Conservation (phyloP, 2,797 vertebrate species). For the Enteromius treurensis region DNA sequence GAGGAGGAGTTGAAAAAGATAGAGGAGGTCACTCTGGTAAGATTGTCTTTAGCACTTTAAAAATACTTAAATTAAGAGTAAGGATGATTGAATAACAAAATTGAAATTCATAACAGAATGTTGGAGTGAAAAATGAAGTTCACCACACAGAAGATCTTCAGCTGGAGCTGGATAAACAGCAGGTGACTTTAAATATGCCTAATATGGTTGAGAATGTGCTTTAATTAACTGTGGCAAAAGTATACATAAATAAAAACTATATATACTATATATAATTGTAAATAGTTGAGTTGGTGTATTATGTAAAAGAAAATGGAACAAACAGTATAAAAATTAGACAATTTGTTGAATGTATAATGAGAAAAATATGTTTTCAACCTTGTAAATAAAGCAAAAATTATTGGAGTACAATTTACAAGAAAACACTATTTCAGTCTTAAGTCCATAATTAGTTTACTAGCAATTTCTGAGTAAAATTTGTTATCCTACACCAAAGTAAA, state of each 20-base stretch:
- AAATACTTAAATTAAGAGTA: background rate
- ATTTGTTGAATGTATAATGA: background rate
- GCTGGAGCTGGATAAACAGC: conserved; percentile 75
- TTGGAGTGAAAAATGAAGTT: conserved; percentile 71
- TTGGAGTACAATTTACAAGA: background rate
- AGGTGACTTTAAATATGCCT: conserved; percentile 72
- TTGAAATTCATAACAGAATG: conserved; percentile 63
- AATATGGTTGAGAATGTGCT: background rate
- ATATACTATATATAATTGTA: background rate
- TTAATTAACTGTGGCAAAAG: conserved; percentile 15
- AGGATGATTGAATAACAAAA: background rate
- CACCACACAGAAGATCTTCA: conserved; percentile 74
- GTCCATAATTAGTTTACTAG: background rate
- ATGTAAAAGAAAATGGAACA: background rate
- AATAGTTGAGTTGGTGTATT: background rate
- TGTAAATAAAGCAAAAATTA: background rate
- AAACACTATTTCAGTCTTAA: background rate
- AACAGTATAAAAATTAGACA: background rate
- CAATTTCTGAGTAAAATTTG: background rate
- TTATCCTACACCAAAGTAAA: background rate
- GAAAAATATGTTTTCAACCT: background rate
- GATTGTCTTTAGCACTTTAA: background rate
- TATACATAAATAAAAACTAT: background rate
- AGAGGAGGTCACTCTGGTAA: conserved; percentile 67
- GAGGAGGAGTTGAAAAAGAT: conserved; percentile 78